phyloP scores from a whole-genome alignment of 2,113 vertebrate genomes.

The Megaceryle torquata region DNA sequence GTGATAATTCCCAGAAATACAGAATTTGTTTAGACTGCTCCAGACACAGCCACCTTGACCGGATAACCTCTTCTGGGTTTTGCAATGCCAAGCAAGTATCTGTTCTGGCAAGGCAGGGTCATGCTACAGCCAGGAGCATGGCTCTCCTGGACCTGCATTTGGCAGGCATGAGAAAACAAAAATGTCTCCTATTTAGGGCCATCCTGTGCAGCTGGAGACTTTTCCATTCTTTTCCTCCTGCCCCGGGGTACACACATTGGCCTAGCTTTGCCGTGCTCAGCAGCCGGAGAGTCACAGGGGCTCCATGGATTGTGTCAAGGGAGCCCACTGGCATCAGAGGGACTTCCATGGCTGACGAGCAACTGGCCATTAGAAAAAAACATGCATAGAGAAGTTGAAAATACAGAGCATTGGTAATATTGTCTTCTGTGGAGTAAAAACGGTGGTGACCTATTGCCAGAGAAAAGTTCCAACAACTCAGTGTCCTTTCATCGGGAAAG shows the following conservation, averaged over 20 bases:
- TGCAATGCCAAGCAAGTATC: conserved; percentile 3
- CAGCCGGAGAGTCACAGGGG: not conserved
- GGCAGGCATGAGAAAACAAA: conserved; percentile 25
- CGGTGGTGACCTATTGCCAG: not conserved
- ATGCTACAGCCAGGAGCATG: not conserved
- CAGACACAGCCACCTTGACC: conserved; percentile 54
- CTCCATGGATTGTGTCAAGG: not conserved
- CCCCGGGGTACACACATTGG: not conserved
- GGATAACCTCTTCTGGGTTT: conserved; percentile 33
- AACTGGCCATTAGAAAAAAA: not conserved
- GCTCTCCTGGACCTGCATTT: not conserved
- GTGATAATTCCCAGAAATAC: conserved; percentile 73
- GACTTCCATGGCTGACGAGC: not conserved
- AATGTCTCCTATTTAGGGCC: conserved; percentile 20
- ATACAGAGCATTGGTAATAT: not conserved
- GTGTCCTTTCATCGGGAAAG: not conserved
- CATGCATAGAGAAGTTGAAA: not conserved
- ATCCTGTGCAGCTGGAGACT: not conserved
- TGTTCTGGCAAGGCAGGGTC: not conserved
- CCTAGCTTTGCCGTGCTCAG: not conserved
- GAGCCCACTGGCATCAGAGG: not conserved
- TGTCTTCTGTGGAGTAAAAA: not conserved
- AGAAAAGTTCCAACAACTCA: not conserved
- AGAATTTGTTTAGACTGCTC: conserved; percentile 49
- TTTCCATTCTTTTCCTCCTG: conserved; percentile 7